Evolutionary conservation across 1,140 invertebrate genomes (phyloP).

Genomic region (Neotoxoptera formosana): DNA sequence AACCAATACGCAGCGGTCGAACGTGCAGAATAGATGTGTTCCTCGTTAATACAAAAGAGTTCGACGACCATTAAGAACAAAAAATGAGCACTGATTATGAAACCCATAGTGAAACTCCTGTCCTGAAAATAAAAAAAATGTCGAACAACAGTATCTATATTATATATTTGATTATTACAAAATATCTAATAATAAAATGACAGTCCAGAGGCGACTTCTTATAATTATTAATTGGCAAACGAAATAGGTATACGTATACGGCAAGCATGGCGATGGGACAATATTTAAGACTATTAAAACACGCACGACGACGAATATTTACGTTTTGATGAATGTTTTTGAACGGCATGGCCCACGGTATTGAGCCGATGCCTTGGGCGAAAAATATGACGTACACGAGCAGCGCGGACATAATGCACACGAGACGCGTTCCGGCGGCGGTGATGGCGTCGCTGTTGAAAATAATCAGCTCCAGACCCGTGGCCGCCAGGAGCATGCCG

Average conservation of each 20-base stretch:
- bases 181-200: neutral
- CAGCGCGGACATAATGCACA: neutral
- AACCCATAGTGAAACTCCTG: neutral
- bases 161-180: neutral
- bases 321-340: neutral
- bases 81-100: constrained; percentile 14
- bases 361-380: neutral
- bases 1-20: neutral
- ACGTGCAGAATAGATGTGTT: neutral
- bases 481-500: neutral
- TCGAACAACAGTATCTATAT: neutral
- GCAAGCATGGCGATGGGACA: no score
- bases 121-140: neutral
- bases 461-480: neutral
- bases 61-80: neutral
- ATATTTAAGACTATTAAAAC: neutral
- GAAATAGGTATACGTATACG: no score
- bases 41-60: neutral
- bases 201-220: no score
- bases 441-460: neutral
- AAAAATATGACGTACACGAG: neutral
- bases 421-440: no score
- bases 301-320: neutral
- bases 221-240: neutral
- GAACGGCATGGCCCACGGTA: neutral